Percentiles rank a stretch among this genome's conserved stretches.
Conservation (phyloP, 2,797 vertebrate genomes). For the Acomys russatus region DNA sequence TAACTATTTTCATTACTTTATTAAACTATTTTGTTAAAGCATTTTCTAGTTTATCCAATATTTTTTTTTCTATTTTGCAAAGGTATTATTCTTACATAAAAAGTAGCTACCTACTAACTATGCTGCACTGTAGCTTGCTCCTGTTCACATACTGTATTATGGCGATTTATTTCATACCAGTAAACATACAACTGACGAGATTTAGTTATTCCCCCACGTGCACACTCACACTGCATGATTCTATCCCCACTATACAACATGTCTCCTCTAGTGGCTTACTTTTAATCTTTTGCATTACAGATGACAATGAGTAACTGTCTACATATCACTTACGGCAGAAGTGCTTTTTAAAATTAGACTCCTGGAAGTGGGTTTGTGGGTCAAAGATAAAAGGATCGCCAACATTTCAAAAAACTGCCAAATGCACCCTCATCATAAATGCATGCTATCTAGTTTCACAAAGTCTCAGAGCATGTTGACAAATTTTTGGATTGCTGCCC, state of each 20-base stretch:
- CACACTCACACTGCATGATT: background rate
- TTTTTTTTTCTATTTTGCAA: background rate
- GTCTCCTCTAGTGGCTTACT: background rate
- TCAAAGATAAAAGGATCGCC: constrained; percentile 53
- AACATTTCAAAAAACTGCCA: constrained; percentile 46
- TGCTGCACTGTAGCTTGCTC: background rate
- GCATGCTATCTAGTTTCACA: background rate
- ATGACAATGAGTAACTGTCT: constrained; percentile 49
- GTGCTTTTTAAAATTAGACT: constrained; percentile 51
- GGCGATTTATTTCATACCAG: background rate
- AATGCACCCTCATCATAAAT: constrained; percentile 9
- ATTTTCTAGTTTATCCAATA: constrained; percentile 11
- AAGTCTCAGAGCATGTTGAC: constrained; percentile 6
- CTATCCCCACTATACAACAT: background rate
- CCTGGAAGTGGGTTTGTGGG: constrained; percentile 57
- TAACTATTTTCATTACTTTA: background rate
- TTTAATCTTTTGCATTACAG: constrained; percentile 52
- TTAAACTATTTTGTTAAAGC: background rate
- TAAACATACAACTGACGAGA: background rate
- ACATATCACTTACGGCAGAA: background rate
- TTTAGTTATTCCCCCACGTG: background rate
- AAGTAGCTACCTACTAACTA: background rate
- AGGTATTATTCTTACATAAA: constrained; percentile 1
- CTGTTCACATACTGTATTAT: background rate
- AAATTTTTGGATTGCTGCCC: constrained; percentile 20